Conservation (phyloP, 2,888 invertebrate genomes). For the Cheilosia soror region DNA sequence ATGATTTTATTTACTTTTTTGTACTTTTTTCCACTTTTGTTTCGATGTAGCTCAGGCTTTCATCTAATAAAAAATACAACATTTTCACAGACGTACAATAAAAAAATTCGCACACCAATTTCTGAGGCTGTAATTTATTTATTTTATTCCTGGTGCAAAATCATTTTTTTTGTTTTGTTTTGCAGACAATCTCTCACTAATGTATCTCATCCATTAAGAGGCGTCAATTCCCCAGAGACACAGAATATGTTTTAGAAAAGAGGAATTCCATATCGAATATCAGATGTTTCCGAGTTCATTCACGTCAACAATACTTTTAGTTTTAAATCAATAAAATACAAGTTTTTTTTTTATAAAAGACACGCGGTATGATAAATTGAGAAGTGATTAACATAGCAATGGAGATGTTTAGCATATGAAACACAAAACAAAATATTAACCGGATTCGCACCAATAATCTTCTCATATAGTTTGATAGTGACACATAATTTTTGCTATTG, state of each 20-base stretch:
- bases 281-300: slow-evolving; percentile 12
- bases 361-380: slow-evolving; percentile 7
- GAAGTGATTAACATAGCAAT: slow-evolving; percentile 12
- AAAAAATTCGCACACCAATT: slow-evolving; percentile 14
- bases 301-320: slow-evolving; percentile 6
- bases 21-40: too few species aligned
- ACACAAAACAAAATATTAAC: not conserved
- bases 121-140: slow-evolving; percentile 11
- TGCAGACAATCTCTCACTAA: slow-evolving; percentile 9
- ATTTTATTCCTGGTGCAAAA: slow-evolving; percentile 25
- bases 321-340: not conserved
- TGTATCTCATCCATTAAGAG: slow-evolving; percentile 29
- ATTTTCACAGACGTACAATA: slow-evolving; percentile 11
- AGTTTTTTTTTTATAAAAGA: not conserved
- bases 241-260: not conserved
- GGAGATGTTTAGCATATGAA: slow-evolving; percentile 10
- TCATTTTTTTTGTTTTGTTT: not conserved
- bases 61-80: not conserved
- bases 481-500: not conserved
- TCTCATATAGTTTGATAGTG: not conserved
- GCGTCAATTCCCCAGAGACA: slow-evolving; percentile 9
- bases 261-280: not conserved
- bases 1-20: too few species aligned
- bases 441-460: not conserved
- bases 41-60: too few species aligned